phyloP scores from a whole-genome alignment of 2,888 invertebrate species.

The Rhaphigaster nebulosa region DNA sequence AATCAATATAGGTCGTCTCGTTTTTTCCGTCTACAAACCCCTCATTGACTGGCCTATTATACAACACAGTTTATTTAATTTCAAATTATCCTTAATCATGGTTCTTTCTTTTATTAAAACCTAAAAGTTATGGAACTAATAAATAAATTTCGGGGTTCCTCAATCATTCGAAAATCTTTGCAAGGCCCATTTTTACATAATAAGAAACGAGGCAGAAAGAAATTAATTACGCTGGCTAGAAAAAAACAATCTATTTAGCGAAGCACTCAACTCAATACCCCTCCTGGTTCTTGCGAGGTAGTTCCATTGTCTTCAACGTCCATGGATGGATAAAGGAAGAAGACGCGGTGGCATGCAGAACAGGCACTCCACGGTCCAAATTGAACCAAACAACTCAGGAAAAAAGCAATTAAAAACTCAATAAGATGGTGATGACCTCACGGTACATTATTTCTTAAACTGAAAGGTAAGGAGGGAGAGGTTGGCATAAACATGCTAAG shows the following conservation, averaged over 20 bases:
- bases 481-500: not conserved
- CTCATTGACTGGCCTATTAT: no score
- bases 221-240: not conserved
- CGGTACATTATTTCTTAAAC: not conserved
- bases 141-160: no score
- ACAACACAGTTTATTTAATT: no score
- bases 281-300: not conserved
- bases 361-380: not conserved
- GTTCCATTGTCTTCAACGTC: not conserved
- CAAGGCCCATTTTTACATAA: not conserved
- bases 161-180: not conserved
- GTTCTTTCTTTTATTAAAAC: no score
- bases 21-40: no score
- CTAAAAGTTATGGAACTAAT: no score
- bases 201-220: not conserved
- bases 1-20: no score
- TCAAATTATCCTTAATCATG: no score
- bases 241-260: constrained; percentile 2
- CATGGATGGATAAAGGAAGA: not conserved
- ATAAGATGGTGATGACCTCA: not conserved
- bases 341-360: not conserved
- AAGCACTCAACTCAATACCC: not conserved
- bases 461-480: not conserved
- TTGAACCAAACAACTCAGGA: not conserved
- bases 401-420: constrained; percentile 20